Conservation (phyloP, 2,113 vertebrate species). For the Ammospiza caudacuta region DNA sequence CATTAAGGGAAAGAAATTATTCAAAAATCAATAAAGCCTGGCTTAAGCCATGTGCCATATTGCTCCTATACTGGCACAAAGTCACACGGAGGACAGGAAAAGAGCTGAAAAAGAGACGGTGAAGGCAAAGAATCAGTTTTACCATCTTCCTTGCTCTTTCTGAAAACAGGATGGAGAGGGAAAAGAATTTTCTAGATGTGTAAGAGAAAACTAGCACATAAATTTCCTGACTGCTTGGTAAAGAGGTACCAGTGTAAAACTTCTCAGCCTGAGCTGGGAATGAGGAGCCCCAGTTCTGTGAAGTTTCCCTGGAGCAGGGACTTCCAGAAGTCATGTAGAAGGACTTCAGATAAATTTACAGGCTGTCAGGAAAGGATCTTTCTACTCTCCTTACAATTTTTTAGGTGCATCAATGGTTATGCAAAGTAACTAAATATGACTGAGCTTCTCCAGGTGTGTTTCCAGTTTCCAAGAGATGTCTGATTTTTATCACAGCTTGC, state of each 20-base stretch:
- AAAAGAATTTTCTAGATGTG: neutral
- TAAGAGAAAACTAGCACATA: neutral
- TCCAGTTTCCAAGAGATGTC: neutral
- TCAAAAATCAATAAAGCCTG: neutral
- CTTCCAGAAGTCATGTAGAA: neutral
- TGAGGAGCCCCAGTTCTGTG: neutral
- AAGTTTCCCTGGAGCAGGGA: neutral
- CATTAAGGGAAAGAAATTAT: neutral
- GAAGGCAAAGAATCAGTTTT: neutral
- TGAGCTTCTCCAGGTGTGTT: neutral
- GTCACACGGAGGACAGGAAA: neutral
- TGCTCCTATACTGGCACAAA: neutral
- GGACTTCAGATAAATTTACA: neutral
- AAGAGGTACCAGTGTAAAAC: neutral
- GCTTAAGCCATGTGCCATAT: neutral
- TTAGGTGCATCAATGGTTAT: rapidly evolving
- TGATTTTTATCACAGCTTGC: neutral
- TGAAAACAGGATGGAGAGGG: neutral
- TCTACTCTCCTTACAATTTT: neutral
- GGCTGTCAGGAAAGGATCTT: neutral
- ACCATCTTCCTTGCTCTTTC: neutral
- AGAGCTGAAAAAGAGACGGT: neutral
- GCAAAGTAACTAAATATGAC: neutral
- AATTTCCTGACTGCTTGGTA: neutral
- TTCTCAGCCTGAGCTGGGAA: neutral